Evolutionary conservation across 2,113 vertebrate species (phyloP), one percentile per base, ranked within the genome.

Genomic region (Marmota monax): DNA sequence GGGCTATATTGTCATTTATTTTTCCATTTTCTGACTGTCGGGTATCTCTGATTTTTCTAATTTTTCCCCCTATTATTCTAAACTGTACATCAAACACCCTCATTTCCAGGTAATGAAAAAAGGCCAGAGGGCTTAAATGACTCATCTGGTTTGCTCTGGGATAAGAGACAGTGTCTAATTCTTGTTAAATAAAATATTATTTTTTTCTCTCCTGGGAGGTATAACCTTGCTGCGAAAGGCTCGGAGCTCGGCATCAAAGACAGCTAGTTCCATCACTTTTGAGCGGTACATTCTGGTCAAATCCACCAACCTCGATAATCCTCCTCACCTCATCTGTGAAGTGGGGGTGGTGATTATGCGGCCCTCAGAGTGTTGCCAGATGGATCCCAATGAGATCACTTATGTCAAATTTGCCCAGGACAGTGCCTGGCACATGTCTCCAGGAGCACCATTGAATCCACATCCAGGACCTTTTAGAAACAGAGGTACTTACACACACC

Each of bases 61-160:
- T 51, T 58, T 85, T 70, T 14, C 10, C 32, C 27, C 32, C 58
- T 61, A 56, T 91, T 94, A 86, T 91, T 94, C 51, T 74, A 87
- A 91, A 88, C 76, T 53, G 90, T 39, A 39, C 76, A 87, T 91
- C 92, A 90, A 91, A 74, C 32, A 87, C 67, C 67, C 45, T 95
- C 76, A 89, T 92, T 95, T 95, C 48, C 58, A 96, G 67, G 73
- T 69, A 82, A 82, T 90, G 67, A 84, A n/a, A 95, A 95, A 80
- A 80, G 80, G 80, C 72, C 93, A 95, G 65, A 76, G 93, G 82
- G 79, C 37, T 92, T 84, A 85, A 79, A 80, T 82, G 80, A 85
- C 73, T 92, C 92, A 88, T 92, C 58, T 85, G 39, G 92, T 63
- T 73, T 85, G 73, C 73, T 85, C 90, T 92, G 90, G 85, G 73